Base-by-base conservation (phyloP, 2,797 vertebrate genomes). In the Gymnoscopelus braueri region DNA sequence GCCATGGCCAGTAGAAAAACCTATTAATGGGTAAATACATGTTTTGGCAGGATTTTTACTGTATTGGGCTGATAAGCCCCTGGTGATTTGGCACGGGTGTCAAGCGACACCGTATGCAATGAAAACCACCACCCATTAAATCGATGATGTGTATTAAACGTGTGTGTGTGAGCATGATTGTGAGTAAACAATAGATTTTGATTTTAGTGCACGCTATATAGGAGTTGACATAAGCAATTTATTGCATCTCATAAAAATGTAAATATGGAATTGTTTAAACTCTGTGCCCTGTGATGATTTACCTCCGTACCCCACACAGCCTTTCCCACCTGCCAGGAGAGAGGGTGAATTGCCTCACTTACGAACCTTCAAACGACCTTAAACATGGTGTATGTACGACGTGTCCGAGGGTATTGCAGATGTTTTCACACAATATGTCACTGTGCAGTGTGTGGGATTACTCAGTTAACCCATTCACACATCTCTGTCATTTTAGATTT, bases 11-110 rank as follows among this genome's bases (percentile, higher is more conserved):
- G 78, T 68, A 74, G 75, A 84, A 79, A 84, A 84, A 77, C 83
- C 70, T 80, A 72, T 90, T 89, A 84, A 84, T 82, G 75, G 61
- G 61, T 54, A 35, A 74, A 50, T 58, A 67, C 74, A 88, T 87
- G 89, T 89, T 84, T 89, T 80, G 74, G 71, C 71, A 64, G 49
- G 57, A 57, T 51, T 19, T 67, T 87, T 81, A 85, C 76, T 66
- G 75, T 71, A 68, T 14, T 64, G 73, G 71, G 60, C 72, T 82
- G 76, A 88, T 84, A 78, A 81, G 67, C 77, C 74, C 71, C 88
- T 87, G 78, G 66, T 39, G 62, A 79, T 84, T 72, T 84, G 82
- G 75, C 70, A 79, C 8, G 13, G 71, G 61, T 67, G 75, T 80
- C 77, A 76, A 82, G 64, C 47, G 60, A 70, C 49, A 55, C 59